Conservation (phyloP, 1,140 invertebrate genomes). For the Eulimnadia texana region DNA sequence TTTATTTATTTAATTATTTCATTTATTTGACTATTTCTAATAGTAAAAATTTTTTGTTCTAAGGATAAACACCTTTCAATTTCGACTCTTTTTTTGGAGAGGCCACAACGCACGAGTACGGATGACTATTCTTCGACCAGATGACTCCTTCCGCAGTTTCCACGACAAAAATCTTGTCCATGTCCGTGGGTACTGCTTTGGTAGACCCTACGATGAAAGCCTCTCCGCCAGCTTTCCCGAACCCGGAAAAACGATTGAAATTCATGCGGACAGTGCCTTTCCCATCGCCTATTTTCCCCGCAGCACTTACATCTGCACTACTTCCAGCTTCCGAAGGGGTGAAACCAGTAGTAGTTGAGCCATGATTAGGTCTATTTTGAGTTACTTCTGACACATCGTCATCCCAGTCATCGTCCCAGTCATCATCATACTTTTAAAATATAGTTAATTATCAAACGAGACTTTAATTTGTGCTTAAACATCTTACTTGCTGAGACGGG, state of each 20-base stretch:
- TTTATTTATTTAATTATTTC: no score
- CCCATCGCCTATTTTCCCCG: constrained; percentile 20
- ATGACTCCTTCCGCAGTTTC: constrained; percentile 42
- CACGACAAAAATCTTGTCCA: constrained; percentile 59
- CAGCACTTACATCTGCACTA: constrained; percentile 22
- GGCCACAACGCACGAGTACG: constrained; percentile 69
- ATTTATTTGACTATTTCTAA: no score
- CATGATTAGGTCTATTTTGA: constrained; percentile 5
- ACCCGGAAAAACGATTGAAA: constrained; percentile 75
- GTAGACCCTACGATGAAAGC: constrained; percentile 73
- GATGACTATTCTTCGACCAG: constrained; percentile 54
- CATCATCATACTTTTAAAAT: constrained; percentile 33
- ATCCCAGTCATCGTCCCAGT: constrained; percentile 76
- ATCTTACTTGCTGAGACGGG: constrained; percentile 15
- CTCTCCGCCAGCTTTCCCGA: constrained; percentile 81
- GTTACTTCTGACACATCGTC: constrained; percentile 40
- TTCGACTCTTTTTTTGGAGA: constrained; percentile 95
- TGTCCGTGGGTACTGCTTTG: constrained; percentile 52
- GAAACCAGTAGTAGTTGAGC: constrained; percentile 3
- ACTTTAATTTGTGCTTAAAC: background rate
- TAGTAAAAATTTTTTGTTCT: no score
- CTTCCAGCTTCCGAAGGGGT: constrained; percentile 15
- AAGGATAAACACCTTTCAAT: constrained; percentile 52
- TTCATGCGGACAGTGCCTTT: constrained; percentile 42
- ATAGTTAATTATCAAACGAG: background rate